A percentile compares a stretch with the other conserved stretches of the same genome.
These are phyloP conservation scores for Trachurus trachurus DNA, from an alignment of 2,797 vertebrate species.

Conservation along the genomic window DNA sequence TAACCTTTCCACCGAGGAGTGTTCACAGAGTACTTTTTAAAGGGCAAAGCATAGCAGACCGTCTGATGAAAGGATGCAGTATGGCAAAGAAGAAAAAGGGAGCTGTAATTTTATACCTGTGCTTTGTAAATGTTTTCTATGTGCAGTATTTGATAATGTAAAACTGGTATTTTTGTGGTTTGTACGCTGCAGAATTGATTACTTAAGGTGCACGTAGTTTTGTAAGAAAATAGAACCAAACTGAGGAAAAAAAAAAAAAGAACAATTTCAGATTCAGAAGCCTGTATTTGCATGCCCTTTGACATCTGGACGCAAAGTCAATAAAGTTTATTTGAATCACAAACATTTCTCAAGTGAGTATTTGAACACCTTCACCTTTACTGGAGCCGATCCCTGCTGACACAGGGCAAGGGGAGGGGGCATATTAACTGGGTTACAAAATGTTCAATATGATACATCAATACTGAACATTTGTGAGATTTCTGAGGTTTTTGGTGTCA, in stretches of 20 bases:
- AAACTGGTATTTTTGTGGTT: constrained; percentile 96
- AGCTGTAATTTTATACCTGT: constrained; percentile 94
- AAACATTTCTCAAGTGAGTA: constrained; percentile 12
- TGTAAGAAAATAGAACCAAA: constrained; percentile 86
- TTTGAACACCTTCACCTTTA: background rate
- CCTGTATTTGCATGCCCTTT: constrained; percentile 98
- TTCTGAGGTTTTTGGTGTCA: too few relatives aligned
- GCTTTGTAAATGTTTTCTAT: constrained; percentile 96
- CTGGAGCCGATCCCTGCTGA: too few relatives aligned
- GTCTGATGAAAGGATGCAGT: constrained; percentile 57
- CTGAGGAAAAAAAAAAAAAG: constrained; percentile 52
- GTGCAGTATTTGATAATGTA: constrained; percentile 98
- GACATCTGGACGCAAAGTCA: constrained; percentile 92
- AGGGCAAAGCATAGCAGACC: constrained; percentile 57
- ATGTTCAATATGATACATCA: too few relatives aligned
- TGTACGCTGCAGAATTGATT: constrained; percentile 95
- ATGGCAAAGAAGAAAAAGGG: constrained; percentile 65
- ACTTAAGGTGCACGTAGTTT: constrained; percentile 94
- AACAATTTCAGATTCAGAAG: constrained; percentile 87
- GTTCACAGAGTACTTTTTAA: constrained; percentile 54
- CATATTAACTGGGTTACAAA: too few relatives aligned
- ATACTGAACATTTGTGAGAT: too few relatives aligned
- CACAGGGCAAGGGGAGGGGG: too few relatives aligned
- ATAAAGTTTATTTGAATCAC: constrained; percentile 94
- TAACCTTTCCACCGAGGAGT: constrained; percentile 65